Base-by-base conservation (phyloP, 2,113 vertebrate species). In the Onychostoma macrolepis region DNA sequence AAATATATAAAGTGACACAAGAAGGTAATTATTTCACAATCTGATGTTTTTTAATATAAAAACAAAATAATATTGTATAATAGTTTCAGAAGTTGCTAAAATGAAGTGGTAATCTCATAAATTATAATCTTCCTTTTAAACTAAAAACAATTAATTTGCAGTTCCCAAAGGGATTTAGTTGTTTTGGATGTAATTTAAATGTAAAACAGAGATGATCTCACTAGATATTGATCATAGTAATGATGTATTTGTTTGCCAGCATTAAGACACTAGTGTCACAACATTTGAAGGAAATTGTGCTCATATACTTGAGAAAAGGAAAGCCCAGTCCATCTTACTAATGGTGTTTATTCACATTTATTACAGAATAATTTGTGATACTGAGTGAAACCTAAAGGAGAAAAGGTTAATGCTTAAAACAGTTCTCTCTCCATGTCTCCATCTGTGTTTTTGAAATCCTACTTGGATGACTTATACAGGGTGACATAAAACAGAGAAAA, bases 251-350 rank as follows among this genome's bases (percentile, higher is more conserved):
- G 81, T 83, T 71, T 83, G 10, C 21, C 1, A 33, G 28, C 58
- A 69, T 65, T 65, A 67, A 9, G 63, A 83, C 61, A 83, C 65
- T 17, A 65, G 26, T 9, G 6, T 83, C 43, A 36, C 26, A 82
- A 21, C 80, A 83, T 83, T 83, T 83, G 7, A 9, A 17, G 36
- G 30, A 69, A 6, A 65, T 30, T 63, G 24, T 65, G 58, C 67
- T 43, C 38, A 6, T 82, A 6, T 82, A 6, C 17, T 5, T 58
- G 9, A 6, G 6, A 41, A 61, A 61, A 41, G 19, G 2, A 58
- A 41, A 26, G 15, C 30, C 28, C 53, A 13, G 78, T 80, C 78
- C 53, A 41, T 2, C 13, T 61, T 58, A 26, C 17, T 71, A 50
- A 50, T 13, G 48, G 24, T 58, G 30, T 38, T 80, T 4, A n/a